A percentile compares a stretch with the other conserved stretches of the same genome.
These are phyloP conservation scores for Leiothrix lutea DNA, from an alignment of 2,113 vertebrate genomes.

Conservation along the genomic window DNA sequence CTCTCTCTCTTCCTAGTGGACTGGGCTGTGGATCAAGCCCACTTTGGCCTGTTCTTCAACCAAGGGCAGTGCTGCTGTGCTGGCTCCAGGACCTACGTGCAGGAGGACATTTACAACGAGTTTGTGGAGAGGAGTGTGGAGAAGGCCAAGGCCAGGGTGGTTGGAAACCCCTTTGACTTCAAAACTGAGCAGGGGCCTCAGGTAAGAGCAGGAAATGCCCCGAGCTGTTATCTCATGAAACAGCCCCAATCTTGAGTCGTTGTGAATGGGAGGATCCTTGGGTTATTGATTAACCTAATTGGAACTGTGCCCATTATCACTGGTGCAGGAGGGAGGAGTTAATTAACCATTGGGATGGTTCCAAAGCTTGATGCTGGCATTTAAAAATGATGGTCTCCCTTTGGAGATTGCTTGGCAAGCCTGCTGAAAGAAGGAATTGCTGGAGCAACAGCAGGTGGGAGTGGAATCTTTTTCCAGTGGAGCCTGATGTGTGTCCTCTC, in stretches of 20 bases:
- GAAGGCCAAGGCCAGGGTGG: constrained; percentile 84
- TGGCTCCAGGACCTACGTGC: constrained; percentile 89
- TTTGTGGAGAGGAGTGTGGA: constrained; percentile 90
- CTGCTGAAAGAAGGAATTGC: not conserved
- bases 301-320: not conserved
- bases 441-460: not conserved
- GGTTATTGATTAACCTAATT: not conserved
- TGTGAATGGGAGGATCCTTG: not conserved
- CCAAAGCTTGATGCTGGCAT: not conserved
- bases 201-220: constrained; percentile 67
- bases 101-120: constrained; percentile 88
- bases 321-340: not conserved
- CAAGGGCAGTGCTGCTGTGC: constrained; percentile 98
- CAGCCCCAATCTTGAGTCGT: fast-evolving
- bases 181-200: constrained; percentile 94
- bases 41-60: constrained; percentile 96
- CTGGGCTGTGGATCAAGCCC: constrained; percentile 93
- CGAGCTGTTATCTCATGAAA: not conserved
- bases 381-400: not conserved
- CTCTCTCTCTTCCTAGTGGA: constrained; percentile 77
- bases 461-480: not conserved
- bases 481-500: not conserved
- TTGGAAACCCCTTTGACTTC: constrained; percentile 91
- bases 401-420: not conserved
- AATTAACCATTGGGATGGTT: not conserved